These are phyloP conservation scores for Paralichthys olivaceus DNA, from an alignment of 2,113 vertebrate species.

Conservation along the genomic window DNA sequence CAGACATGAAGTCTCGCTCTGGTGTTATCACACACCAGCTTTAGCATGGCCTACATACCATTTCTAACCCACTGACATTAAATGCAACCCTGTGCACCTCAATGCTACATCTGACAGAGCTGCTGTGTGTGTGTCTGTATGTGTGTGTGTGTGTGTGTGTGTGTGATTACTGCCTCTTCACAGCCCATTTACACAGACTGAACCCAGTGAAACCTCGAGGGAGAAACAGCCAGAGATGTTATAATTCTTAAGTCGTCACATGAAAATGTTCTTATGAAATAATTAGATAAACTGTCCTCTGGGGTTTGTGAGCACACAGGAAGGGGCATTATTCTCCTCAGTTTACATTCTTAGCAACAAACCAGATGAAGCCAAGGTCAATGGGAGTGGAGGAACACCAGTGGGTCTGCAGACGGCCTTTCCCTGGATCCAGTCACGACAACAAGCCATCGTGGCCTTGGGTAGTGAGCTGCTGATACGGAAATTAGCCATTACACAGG, in stretches of 20 bases:
- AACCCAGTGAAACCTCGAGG: slow-evolving; percentile 36
- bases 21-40: slow-evolving; percentile 54
- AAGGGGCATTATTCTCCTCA: slow-evolving; percentile 18
- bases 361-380: slow-evolving; percentile 60
- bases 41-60: slow-evolving; percentile 56
- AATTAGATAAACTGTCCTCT: slow-evolving; percentile 58
- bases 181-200: slow-evolving; percentile 51
- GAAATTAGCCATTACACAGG: slow-evolving; percentile 44
- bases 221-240: slow-evolving; percentile 39
- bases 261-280: slow-evolving; percentile 43
- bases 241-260: slow-evolving; percentile 44
- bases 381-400: slow-evolving; percentile 8
- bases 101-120: slow-evolving; percentile 30
- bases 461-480: slow-evolving; percentile 35
- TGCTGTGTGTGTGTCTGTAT: slow-evolving; percentile 21
- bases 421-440: slow-evolving; percentile 6
- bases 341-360: slow-evolving; percentile 47
- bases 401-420: slow-evolving; percentile 28
- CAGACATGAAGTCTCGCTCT: slow-evolving; percentile 54
- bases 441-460: slow-evolving; percentile 44
- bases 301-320: slow-evolving; percentile 37
- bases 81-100: slow-evolving; percentile 9
- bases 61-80: slow-evolving; percentile 58
- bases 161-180: slow-evolving; percentile 38
- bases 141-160: slow-evolving; percentile 25